Conservation (phyloP, 2,888 invertebrate genomes). For the Acanthosepion pharaonis region DNA sequence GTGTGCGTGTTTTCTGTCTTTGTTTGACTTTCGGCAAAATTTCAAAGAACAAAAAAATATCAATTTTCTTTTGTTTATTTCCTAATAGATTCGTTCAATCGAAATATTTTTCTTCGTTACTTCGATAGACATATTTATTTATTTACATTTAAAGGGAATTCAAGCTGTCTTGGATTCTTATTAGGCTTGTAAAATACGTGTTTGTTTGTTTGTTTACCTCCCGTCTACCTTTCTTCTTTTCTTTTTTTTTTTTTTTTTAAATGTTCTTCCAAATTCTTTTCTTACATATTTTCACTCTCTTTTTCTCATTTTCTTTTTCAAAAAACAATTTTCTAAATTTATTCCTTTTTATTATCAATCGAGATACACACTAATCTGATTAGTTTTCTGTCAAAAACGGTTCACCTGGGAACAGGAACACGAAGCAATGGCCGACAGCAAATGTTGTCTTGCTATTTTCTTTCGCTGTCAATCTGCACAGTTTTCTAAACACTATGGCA, state of each 20-base stretch:
- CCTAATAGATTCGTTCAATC: no score
- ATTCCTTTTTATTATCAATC: neutral
- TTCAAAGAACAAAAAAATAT: no score
- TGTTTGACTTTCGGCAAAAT: no score
- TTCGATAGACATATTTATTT: no score
- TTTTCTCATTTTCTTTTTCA: neutral
- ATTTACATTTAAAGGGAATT: no score
- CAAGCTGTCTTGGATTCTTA: no score
- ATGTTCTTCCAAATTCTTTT: neutral
- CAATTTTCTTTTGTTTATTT: no score
- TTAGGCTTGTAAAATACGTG: no score
- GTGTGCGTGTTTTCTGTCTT: no score
- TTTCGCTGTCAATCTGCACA: neutral
- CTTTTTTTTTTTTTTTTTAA: neutral
- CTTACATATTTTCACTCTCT: neutral
- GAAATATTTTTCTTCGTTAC: no score
- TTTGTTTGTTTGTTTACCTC: neutral
- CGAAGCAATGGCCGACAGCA: conserved; percentile 33
- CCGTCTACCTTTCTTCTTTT: neutral
- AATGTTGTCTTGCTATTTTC: neutral
- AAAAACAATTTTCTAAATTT: neutral
- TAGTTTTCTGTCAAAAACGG: neutral
- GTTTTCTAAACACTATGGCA: neutral
- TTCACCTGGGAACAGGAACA: neutral
- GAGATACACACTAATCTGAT: neutral